Conservation (phyloP, 2,888 invertebrate species). For the Drosophila nr. medialis region DNA sequence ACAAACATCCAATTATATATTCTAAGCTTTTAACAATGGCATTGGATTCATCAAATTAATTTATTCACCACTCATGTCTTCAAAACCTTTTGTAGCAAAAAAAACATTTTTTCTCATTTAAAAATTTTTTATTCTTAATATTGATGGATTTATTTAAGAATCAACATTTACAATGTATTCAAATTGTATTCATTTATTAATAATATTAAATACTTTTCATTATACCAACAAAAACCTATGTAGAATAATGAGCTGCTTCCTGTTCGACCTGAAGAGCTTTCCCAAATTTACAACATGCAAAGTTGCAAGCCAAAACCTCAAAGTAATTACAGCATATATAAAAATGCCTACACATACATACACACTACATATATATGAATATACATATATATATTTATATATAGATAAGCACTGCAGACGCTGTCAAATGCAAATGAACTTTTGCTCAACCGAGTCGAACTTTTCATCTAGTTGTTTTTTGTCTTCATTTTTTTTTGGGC, state of each 20-base stretch:
- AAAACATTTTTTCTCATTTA: not conserved
- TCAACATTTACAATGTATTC: not conserved
- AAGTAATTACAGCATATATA: constrained; percentile 17
- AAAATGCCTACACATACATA: not conserved
- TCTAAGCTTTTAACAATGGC: too few species aligned
- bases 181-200: not conserved
- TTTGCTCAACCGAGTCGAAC: constrained; percentile 42
- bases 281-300: constrained; percentile 8
- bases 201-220: not conserved
- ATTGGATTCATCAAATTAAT: not conserved
- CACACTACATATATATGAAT: not conserved
- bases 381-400: not conserved
- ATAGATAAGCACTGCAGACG: not conserved
- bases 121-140: not conserved
- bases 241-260: constrained; percentile 15
- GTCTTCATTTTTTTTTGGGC: not conserved
- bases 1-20: not conserved
- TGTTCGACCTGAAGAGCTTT: constrained; percentile 5
- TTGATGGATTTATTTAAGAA: not conserved
- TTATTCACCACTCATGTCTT: too few species aligned
- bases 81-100: not conserved
- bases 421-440: constrained; percentile 40
- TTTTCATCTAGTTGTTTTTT: constrained; percentile 51
- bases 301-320: constrained; percentile 28
- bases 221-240: not conserved